Percentiles rank a stretch among this genome's conserved stretches.
Evolutionary conservation across 2,888 invertebrate species (phyloP).

Genomic region (Drosophila rubida): DNA sequence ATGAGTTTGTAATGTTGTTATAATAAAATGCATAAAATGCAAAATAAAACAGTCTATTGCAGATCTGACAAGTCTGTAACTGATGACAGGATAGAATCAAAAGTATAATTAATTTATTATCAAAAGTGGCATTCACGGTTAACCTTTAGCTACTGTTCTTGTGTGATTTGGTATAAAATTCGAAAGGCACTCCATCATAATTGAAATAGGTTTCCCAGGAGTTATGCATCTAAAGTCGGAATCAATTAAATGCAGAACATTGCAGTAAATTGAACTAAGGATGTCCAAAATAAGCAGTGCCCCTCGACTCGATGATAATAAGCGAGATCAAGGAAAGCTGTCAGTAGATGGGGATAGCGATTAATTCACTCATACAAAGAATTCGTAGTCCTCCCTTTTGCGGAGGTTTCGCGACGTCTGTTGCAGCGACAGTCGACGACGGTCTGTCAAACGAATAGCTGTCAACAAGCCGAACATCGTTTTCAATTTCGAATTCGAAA

Average conservation of each 20-base stretch:
- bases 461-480: conserved; percentile 76
- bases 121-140: no score
- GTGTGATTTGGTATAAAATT: no score
- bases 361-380: conserved; percentile 20
- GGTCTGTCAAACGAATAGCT: conserved; percentile 80
- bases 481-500: conserved; percentile 75
- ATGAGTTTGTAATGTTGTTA: no score
- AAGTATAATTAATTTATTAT: no score
- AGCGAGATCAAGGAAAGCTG: conserved; percentile 38
- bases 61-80: no score
- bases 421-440: conserved; percentile 73
- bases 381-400: conserved; percentile 30
- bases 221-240: conserved; percentile 16
- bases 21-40: no score
- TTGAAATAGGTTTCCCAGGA: not conserved
- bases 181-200: conserved; percentile 53
- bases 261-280: conserved; percentile 51
- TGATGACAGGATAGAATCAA: no score
- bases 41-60: no score
- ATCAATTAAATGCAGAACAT: conserved; percentile 24
- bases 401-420: conserved; percentile 39
- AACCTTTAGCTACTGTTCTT: no score
- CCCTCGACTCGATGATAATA: conserved; percentile 39
- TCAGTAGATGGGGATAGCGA: conserved; percentile 23
- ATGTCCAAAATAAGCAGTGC: conserved; percentile 31